Conservation (phyloP, 2,888 invertebrate genomes). For the Drosophila longiperda region DNA sequence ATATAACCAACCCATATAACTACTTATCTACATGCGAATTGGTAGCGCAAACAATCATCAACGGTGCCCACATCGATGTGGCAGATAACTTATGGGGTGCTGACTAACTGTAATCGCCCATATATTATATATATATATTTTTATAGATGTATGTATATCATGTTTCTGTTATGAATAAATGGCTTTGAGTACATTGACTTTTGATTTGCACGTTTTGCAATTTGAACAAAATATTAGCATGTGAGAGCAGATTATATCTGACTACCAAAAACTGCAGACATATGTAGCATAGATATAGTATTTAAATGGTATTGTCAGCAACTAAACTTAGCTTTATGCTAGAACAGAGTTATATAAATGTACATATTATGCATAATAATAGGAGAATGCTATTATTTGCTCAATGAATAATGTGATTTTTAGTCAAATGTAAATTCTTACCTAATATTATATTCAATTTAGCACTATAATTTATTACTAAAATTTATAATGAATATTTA, state of each 20-base stretch:
- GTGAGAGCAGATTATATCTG: background rate
- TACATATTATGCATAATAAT: background rate
- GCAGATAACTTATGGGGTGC: slow-evolving; percentile 30
- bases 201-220: slow-evolving; percentile 37
- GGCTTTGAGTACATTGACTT: slow-evolving; percentile 54
- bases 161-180: background rate
- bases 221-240: slow-evolving; percentile 46
- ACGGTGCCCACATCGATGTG: slow-evolving; percentile 37
- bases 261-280: background rate
- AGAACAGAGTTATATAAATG: background rate
- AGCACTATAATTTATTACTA: background rate
- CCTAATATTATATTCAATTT: background rate
- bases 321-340: background rate
- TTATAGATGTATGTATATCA: background rate
- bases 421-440: background rate
- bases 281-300: background rate
- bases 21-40: slow-evolving; percentile 56
- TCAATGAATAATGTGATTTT: background rate
- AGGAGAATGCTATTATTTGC: background rate
- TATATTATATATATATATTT: background rate
- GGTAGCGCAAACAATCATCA: slow-evolving; percentile 61
- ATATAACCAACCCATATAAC: slow-evolving; percentile 16
- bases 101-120: slow-evolving; percentile 35
- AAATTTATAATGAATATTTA: background rate
- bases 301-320: background rate